A percentile compares a stretch with the other conserved stretches of the same genome.
Evolutionary conservation across 2,797 vertebrate species (phyloP).

Genomic region (Premnoplex brunnescens): DNA sequence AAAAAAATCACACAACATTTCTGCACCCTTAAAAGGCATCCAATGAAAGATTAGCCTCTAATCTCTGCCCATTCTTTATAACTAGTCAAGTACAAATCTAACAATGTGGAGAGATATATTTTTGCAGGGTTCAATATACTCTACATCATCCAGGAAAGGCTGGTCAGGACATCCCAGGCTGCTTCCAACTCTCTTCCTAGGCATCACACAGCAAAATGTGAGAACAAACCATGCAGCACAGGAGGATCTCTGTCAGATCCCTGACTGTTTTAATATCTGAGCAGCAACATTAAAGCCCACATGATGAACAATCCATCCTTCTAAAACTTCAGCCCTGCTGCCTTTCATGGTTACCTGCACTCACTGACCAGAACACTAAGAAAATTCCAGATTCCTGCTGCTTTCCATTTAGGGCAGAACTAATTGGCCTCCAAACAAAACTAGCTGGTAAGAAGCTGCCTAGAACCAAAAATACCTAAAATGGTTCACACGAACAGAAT

Average conservation of each 20-base stretch:
- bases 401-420: background rate
- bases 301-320: background rate
- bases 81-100: background rate
- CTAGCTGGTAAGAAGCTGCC: background rate
- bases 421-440: background rate
- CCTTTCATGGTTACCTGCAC: background rate
- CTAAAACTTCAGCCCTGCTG: background rate
- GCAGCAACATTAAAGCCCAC: background rate
- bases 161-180: background rate
- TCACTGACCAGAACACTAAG: background rate
- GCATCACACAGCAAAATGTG: background rate
- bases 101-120: background rate
- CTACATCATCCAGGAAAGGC: background rate
- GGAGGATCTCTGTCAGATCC: background rate
- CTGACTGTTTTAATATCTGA: background rate
- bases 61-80: background rate
- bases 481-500: background rate
- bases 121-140: background rate
- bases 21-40: constrained; percentile 26
- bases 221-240: background rate
- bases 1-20: background rate
- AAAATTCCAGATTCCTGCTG: background rate
- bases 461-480: background rate
- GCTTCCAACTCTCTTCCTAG: background rate
- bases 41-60: background rate